Evolutionary conservation across 2,797 vertebrate genomes (phyloP).

Genomic region (Phaenicophaeus curvirostris): DNA sequence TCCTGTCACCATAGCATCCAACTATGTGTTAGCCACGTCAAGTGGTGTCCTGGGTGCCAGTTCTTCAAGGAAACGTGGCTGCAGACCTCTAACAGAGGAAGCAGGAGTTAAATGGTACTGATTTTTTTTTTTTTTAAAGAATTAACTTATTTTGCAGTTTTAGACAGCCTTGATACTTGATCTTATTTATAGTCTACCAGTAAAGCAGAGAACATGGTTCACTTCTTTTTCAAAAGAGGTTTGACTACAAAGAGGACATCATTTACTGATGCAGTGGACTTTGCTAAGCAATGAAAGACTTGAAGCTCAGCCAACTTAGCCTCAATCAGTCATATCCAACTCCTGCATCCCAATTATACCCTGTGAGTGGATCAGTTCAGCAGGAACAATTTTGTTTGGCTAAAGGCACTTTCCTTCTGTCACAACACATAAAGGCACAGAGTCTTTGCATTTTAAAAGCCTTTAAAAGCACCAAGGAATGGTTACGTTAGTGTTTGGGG

Average conservation of each 20-base stretch:
- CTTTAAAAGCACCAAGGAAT: background rate
- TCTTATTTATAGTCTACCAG: background rate
- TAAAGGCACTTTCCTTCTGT: background rate
- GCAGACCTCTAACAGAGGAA: background rate
- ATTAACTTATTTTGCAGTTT: background rate
- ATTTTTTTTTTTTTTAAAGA: background rate
- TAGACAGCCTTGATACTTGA: background rate
- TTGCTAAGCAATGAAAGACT: background rate
- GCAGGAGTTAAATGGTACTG: background rate
- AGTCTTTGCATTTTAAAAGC: background rate
- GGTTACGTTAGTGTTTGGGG: background rate
- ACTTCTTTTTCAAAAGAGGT: background rate
- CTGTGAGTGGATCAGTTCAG: background rate
- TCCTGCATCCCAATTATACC: background rate
- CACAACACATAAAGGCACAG: background rate
- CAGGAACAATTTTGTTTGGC: background rate
- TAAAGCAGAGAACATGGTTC: background rate
- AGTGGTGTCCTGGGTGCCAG: background rate
- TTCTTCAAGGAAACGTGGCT: background rate
- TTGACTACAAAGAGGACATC: background rate
- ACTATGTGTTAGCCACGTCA: background rate
- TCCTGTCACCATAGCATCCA: fast-evolving
- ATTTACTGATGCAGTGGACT: background rate
- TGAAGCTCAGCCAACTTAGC: background rate
- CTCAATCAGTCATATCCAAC: background rate